A percentile compares a stretch with the other conserved stretches of the same genome.
Conservation (phyloP, 2,888 invertebrate species). For the Lasioglossum lativentre region DNA sequence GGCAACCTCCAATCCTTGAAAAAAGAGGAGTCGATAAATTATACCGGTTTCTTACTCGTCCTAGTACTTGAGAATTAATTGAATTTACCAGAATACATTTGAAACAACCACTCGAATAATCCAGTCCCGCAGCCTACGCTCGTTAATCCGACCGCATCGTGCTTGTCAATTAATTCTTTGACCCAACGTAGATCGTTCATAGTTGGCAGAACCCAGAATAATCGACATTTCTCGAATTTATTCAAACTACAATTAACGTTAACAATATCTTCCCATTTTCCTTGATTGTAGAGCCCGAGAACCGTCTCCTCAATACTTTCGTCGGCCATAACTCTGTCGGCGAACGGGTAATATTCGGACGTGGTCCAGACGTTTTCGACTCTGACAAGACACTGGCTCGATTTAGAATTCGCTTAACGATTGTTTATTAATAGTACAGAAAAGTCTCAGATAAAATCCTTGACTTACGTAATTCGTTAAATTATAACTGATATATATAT, state of each 20-base stretch:
- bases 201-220: constrained; percentile 92
- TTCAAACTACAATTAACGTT: constrained; percentile 74
- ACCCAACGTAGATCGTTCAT: constrained; percentile 88
- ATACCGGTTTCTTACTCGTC: not conserved
- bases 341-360: not conserved
- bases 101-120: constrained; percentile 92
- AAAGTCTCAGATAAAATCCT: constrained; percentile 27
- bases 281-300: constrained; percentile 65
- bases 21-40: constrained; percentile 56
- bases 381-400: not conserved
- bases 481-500: constrained; percentile 3
- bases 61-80: not conserved
- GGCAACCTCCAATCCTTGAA: constrained; percentile 87
- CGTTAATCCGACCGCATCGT: constrained; percentile 86
- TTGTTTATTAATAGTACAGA: constrained; percentile 48
- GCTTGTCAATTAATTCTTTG: constrained; percentile 83
- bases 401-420: not conserved
- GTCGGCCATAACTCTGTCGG: constrained; percentile 31
- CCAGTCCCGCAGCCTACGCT: constrained; percentile 94
- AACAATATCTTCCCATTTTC: constrained; percentile 84
- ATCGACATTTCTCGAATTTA: constrained; percentile 85
- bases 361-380: not conserved
- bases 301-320: constrained; percentile 70
- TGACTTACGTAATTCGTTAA: constrained; percentile 42
- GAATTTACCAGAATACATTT: constrained; percentile 87